Conservation (phyloP, 2,888 invertebrate genomes). For the Agriopis marginaria region DNA sequence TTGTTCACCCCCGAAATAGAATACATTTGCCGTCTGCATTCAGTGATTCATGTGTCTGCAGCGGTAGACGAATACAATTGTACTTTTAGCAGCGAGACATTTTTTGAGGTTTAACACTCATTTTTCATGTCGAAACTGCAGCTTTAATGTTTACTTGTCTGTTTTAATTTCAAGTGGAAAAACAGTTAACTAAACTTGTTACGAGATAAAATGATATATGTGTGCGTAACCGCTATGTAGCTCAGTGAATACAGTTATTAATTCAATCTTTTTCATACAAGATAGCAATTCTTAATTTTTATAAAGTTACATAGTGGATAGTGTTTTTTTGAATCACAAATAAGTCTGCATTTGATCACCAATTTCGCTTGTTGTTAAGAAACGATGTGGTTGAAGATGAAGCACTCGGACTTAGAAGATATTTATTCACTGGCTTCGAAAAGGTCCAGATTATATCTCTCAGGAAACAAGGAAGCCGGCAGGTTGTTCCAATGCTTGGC, state of each 20-base stretch:
- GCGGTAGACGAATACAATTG: constrained; percentile 82
- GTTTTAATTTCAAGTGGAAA: constrained; percentile 42
- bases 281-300: too few relatives aligned
- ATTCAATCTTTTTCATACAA: background rate
- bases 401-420: too few relatives aligned
- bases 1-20: constrained; percentile 71
- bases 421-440: too few relatives aligned
- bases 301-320: too few relatives aligned
- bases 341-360: too few relatives aligned
- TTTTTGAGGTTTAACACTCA: constrained; percentile 57
- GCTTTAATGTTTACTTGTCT: constrained; percentile 39
- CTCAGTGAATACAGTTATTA: constrained; percentile 28
- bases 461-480: too few relatives aligned
- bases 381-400: too few relatives aligned
- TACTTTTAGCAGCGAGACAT: constrained; percentile 57
- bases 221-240: constrained; percentile 13
- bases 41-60: constrained; percentile 81
- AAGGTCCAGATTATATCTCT: too few relatives aligned
- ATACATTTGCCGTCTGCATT: constrained; percentile 76
- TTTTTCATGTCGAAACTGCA: constrained; percentile 61
- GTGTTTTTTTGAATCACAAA: too few relatives aligned
- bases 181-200: constrained; percentile 34
- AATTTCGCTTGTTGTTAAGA: too few relatives aligned
- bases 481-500: too few relatives aligned
- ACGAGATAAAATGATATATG: constrained; percentile 29